These are phyloP conservation scores for Bombus fervidus DNA, from an alignment of 1,140 invertebrate genomes.

Conservation along the genomic window DNA sequence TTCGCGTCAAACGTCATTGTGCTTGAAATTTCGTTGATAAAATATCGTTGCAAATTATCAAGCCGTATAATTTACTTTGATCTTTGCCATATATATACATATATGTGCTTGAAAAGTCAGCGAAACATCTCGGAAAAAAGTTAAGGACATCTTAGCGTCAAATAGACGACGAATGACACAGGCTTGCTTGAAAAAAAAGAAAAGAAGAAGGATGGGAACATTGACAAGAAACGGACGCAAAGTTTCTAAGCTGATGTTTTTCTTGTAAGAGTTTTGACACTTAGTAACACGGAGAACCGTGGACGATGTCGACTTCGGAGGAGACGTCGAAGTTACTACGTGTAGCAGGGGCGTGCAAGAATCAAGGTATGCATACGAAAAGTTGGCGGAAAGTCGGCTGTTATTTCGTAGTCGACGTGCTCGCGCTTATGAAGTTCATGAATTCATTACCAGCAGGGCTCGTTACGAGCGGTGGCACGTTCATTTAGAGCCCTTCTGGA, in stretches of 20 bases:
- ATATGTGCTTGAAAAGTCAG: too few species aligned
- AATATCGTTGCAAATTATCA: too few species aligned
- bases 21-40: background rate
- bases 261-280: background rate
- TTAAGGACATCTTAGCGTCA: background rate
- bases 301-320: background rate
- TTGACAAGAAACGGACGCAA: background rate
- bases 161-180: background rate
- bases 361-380: conserved; percentile 60
- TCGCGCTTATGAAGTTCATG: conserved; percentile 59
- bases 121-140: background rate
- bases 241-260: background rate
- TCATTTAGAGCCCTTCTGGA: conserved; percentile 53
- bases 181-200: rapidly evolving
- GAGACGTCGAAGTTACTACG: background rate
- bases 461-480: conserved; percentile 50
- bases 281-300: background rate
- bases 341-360: background rate
- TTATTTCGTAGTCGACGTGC: conserved; percentile 54
- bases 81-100: background rate
- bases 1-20: background rate
- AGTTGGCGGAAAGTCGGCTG: conserved; percentile 53
- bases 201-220: too few species aligned
- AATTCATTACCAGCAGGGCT: conserved; percentile 60
- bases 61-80: too few species aligned